Percentiles rank a stretch among this genome's conserved stretches.
These are phyloP conservation scores for Bothrops alternatus DNA, from an alignment of 2,797 vertebrate genomes.

Conservation along the genomic window DNA sequence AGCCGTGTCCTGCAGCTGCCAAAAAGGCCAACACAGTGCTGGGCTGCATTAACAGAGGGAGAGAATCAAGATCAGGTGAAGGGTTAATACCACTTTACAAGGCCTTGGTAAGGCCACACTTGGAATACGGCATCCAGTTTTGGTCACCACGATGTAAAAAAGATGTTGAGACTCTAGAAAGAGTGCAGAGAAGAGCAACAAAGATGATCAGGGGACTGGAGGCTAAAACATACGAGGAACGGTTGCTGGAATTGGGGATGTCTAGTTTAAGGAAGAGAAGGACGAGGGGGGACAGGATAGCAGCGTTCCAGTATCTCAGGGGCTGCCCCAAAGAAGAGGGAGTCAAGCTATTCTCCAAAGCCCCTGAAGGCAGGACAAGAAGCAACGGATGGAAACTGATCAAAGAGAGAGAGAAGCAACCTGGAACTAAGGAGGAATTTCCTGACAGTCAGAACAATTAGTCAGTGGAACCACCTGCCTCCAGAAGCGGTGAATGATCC, in stretches of 20 bases:
- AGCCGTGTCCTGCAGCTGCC: too few relatives aligned
- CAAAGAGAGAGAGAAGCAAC: background rate
- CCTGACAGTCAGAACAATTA: background rate
- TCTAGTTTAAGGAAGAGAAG: too few relatives aligned
- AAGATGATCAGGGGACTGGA: background rate
- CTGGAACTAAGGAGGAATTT: background rate
- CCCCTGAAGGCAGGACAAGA: background rate
- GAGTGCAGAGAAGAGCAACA: background rate
- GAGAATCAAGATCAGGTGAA: background rate
- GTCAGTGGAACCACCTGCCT: background rate
- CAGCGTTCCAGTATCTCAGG: too few relatives aligned
- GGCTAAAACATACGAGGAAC: too few relatives aligned
- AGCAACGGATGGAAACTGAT: background rate
- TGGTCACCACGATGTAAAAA: accelerated
- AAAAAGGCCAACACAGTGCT: background rate
- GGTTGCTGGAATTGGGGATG: too few relatives aligned
- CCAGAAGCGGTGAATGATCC: background rate
- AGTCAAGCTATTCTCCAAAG: too few relatives aligned
- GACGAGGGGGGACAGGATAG: too few relatives aligned
- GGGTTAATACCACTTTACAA: background rate
- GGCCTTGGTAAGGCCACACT: background rate
- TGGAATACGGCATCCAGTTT: background rate
- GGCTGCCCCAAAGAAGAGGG: too few relatives aligned
- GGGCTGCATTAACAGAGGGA: background rate
- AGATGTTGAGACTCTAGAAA: background rate